A percentile compares a stretch with the other conserved stretches of the same genome.
Evolutionary conservation across 2,888 invertebrate species (phyloP).

Genomic region (Lasioglossum oenotherae): DNA sequence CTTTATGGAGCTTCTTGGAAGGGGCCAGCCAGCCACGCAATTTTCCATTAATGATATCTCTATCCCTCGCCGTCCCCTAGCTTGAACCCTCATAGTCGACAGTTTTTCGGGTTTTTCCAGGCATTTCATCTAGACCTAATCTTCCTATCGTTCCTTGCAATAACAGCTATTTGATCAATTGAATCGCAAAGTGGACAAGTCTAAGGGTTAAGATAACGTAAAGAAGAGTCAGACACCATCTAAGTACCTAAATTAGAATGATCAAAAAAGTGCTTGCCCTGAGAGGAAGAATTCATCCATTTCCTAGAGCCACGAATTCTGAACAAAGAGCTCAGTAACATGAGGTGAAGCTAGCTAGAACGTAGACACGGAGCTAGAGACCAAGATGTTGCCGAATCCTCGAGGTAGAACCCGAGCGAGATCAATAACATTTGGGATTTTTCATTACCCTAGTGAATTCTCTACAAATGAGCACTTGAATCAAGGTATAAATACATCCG

Average conservation of each 20-base stretch:
- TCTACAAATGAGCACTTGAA: neutral
- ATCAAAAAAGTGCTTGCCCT: neutral
- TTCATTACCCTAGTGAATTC: neutral
- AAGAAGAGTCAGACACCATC: neutral
- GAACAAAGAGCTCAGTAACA: neutral
- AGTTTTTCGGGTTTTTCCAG: neutral
- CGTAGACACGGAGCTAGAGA: neutral
- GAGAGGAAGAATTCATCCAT: neutral
- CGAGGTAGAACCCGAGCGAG: neutral
- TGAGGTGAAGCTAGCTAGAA: neutral
- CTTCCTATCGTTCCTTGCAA: neutral
- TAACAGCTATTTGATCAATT: neutral
- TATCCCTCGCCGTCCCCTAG: neutral
- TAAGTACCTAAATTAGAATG: neutral
- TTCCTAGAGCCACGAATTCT: neutral
- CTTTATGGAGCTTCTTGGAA: neutral
- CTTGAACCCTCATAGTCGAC: neutral
- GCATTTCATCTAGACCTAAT: neutral
- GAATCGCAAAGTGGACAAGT: neutral
- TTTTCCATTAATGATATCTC: neutral
- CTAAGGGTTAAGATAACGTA: neutral
- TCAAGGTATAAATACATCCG: neutral
- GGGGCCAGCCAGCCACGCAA: neutral
- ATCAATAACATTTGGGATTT: neutral
- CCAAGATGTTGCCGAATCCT: neutral